Evolutionary conservation across 2,113 vertebrate species (phyloP), one percentile per base, ranked within the genome.

Genomic region (Trinectes maculatus): DNA sequence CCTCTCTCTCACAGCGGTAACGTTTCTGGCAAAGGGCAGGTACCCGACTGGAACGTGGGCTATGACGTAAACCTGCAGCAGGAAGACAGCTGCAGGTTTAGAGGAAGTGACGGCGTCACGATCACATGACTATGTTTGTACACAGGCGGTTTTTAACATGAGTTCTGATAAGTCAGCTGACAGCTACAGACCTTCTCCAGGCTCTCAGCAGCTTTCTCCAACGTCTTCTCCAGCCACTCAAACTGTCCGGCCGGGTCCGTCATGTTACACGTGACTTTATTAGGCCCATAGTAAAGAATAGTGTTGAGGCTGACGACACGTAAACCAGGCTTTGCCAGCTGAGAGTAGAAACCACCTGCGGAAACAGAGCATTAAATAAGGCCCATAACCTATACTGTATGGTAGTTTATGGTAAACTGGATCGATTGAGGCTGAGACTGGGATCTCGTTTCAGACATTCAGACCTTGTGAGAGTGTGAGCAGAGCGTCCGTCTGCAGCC

Each of bases 341-440:
- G 96, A 0, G 96, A 95, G 80, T 99, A 99, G 89, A 96, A 99
- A 9, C 98, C 98, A 60, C 96, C 98, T 99, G 85, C 21, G 85
- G 74, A 31, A 13, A 6, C 34, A 25, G 1, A 5, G 12, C 12
- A 22, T 3, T 0, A 3, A 26, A 10, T 9, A 3, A 22, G 29
- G 11, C 31, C n/a, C n/a, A n/a, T n/a, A n/a, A n/a, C n/a, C n/a
- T n/a, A n/a, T n/a, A n/a, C n/a, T n/a, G n/a, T n/a, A n/a, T n/a
- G n/a, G n/a, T n/a, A n/a, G n/a, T n/a, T n/a, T n/a, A n/a, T n/a
- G n/a, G n/a, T n/a, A n/a, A n/a, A n/a, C n/a, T n/a, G n/a, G n/a
- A n/a, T n/a, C n/a, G n/a, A n/a, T n/a, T n/a, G n/a, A n/a, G n/a
- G n/a, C n/a, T n/a, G n/a, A n/a, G n/a, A n/a, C n/a, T n/a, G n/a